Evolutionary conservation across 2,888 invertebrate genomes (phyloP).

Genomic region (Aspidapion aeneum): DNA sequence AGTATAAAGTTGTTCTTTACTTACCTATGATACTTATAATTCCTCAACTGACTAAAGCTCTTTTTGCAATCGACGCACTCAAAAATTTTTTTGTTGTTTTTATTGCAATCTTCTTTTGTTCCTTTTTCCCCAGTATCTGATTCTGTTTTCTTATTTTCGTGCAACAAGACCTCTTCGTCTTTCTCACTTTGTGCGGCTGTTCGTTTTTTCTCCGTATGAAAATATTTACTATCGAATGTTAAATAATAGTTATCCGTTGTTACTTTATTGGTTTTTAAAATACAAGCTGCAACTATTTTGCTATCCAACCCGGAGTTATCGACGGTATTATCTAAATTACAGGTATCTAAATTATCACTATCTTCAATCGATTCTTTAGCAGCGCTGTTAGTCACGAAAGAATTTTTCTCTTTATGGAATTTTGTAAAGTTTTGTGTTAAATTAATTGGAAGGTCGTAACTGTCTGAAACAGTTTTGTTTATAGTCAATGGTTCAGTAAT

Average conservation of each 20-base stretch:
- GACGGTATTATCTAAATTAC: too few species aligned
- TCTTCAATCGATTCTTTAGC: background rate
- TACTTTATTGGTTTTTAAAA: too few species aligned
- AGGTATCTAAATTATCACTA: background rate
- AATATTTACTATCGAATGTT: background rate
- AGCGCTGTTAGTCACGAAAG: background rate
- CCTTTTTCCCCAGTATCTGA: background rate
- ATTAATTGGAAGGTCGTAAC: background rate
- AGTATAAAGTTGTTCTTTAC: too few species aligned
- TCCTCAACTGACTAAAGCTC: constrained; percentile 77
- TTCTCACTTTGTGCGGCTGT: too few species aligned
- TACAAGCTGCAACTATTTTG: too few species aligned
- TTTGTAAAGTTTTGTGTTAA: background rate
- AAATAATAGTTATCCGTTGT: too few species aligned
- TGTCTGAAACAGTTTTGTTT: background rate
- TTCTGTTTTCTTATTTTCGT: background rate
- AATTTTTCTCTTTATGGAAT: background rate
- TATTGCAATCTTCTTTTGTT: background rate
- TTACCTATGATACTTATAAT: constrained; percentile 74
- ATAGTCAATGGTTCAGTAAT: background rate
- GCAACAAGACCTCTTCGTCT: background rate
- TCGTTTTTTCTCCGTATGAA: too few species aligned
- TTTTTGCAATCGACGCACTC: constrained; percentile 77
- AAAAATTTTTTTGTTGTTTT: constrained; percentile 51
- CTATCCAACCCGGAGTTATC: too few species aligned